Base-by-base conservation (phyloP, 2,888 invertebrate species). In the Trilocha varians region DNA sequence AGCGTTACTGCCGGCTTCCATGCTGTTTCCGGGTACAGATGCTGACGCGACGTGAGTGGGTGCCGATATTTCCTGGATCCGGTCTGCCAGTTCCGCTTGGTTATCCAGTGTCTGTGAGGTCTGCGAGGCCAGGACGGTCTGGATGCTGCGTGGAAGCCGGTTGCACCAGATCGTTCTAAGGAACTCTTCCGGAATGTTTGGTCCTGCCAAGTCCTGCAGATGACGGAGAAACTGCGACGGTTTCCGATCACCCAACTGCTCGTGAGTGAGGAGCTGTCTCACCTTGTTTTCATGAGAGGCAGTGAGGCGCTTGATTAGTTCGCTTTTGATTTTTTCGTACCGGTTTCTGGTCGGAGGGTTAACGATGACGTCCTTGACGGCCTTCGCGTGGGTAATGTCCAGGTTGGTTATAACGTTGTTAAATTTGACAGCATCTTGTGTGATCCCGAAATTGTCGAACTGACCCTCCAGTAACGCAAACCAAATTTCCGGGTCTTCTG, bases 171-270 rank as follows among this genome's bases (percentile, higher is more conserved):
- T 42, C 0, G 49, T 14, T 16, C 18, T 18, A 4, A 18, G 18
- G 18, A 18, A 18, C 18, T 18, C 18, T 8, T 18, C 18, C 8
- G 18, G 18, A 18, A 18, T 25, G 1, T 13, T 14, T 0, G 46
- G 41, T 11, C 55, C 52, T 8, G 53, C 52, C 1, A 53, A 32
- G 16, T 33, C 17, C 17, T 42, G 44, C 1, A 49, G 16, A n/a
- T 49, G 49, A 0, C 47, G 37, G 2, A 49, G 37, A 16, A 49
- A 50, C 11, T 50, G 53, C 5, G 18, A 18, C 8, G 18, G 5
- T 8, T 18, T 18, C 18, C 18, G 4, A 8, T 18, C 18, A 5
- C 18, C 18, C 18, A 18, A 8, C 18, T 18, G 5, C 8, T 18
- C 18, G 18, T 18, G 18, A 5, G 18, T 18, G 5, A 18, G 18